A percentile compares a stretch with the other conserved stretches of the same genome.
Conservation (phyloP, 1,140 invertebrate genomes). For the Drosophila cardini region DNA sequence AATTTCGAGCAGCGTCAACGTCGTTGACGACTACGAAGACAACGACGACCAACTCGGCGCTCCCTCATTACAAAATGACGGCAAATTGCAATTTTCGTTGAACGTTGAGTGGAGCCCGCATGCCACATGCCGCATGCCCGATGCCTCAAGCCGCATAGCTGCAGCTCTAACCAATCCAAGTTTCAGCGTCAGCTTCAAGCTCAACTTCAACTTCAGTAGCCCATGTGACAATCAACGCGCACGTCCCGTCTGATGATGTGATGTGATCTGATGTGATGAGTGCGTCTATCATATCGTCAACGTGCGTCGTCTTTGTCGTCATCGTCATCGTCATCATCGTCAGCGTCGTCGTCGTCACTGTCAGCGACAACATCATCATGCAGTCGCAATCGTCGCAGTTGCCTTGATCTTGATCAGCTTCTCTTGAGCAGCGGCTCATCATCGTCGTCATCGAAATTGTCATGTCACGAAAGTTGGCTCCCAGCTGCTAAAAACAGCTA, state of each 20-base stretch:
- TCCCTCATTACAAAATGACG: slow-evolving; percentile 83
- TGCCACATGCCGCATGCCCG: slow-evolving; percentile 47
- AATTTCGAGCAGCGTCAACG: slow-evolving; percentile 67
- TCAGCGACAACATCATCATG: slow-evolving; percentile 73
- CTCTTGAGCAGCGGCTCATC: slow-evolving; percentile 27
- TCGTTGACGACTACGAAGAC: slow-evolving; percentile 38
- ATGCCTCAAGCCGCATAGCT: slow-evolving; percentile 19
- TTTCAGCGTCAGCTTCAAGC: slow-evolving; percentile 14
- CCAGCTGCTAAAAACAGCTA: slow-evolving; percentile 59
- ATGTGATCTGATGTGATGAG: slow-evolving; percentile 82
- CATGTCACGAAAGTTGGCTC: slow-evolving; percentile 80
- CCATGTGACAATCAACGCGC: slow-evolving; percentile 78
- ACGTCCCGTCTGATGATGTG: slow-evolving; percentile 77
- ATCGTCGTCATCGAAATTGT: slow-evolving; percentile 81
- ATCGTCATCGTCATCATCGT: slow-evolving; percentile 49
- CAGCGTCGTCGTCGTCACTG: slow-evolving; percentile 51
- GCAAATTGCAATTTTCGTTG: slow-evolving; percentile 82
- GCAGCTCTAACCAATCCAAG: slow-evolving; percentile 36
- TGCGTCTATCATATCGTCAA: slow-evolving; percentile 83
- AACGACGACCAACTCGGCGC: slow-evolving; percentile 54
- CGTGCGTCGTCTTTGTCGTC: slow-evolving; percentile 68
- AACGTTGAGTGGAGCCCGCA: slow-evolving; percentile 61
- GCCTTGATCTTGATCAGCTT: slow-evolving; percentile 75
- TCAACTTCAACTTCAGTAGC: slow-evolving; percentile 54
- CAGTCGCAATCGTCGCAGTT: slow-evolving; percentile 50